Evolutionary conservation across 2,113 vertebrate genomes (phyloP), one percentile per base, ranked within the genome.

Genomic region (Smithornis capensis): DNA sequence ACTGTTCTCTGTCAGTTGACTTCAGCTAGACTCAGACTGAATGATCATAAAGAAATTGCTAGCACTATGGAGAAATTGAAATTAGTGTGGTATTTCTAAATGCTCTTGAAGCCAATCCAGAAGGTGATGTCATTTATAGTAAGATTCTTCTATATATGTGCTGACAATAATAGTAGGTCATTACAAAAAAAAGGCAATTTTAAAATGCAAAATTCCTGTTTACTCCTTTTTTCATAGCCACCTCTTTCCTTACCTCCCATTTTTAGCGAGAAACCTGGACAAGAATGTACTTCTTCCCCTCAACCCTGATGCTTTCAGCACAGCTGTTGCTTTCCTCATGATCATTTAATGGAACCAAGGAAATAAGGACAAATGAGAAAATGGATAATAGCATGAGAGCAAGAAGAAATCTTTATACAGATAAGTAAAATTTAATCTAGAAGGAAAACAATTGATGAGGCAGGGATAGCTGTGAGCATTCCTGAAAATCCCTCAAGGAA

Each of bases 371-470:
- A 92, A 88, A 91, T 57, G 19, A 74, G 33, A 90, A 70, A 89
- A 87, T 3, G 4, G 40, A 89, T 83, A 49, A 89, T 31, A 65
- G 31, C 40, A 68, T 77, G 50, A 90, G 73, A 57, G 47, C 21
- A 77, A 90, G 52, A 97, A 88, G 50, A 88, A 87, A 75, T 75
- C 52, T 81, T 82, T 40, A 52, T 19, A 37, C 19, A 93, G 85
- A 91, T 55, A 71, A 92, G 59, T 79, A 92, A 94, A 96, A 91
- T 79, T 85, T 87, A 68, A 92, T 88, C 52, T 74, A 42, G 42
- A 49, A 84, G 40, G 57, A 93, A 73, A 95, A 96, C 91, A 96
- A 96, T 45, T 50, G 83, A 83, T 94, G 82, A 91, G 45, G 6
- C 25, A 75, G 73, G 45, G 95, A 93, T 75, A 94, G 93, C 31